These are phyloP conservation scores for Ceratina japonica DNA, from an alignment of 1,140 invertebrate species.

Conservation along the genomic window DNA sequence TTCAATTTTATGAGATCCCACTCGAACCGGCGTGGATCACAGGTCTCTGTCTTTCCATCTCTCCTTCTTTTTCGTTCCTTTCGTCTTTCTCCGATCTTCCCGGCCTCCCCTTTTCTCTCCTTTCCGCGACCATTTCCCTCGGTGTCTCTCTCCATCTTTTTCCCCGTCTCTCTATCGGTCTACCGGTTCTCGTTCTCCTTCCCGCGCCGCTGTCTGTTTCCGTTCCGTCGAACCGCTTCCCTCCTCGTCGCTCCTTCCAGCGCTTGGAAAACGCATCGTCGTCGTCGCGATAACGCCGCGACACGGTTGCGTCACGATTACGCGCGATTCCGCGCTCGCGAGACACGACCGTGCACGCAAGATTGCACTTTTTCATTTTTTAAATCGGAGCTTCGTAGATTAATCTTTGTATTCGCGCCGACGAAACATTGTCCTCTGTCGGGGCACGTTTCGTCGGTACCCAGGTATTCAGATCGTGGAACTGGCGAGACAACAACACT, in stretches of 20 bases:
- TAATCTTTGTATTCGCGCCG: no score
- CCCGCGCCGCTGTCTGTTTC: background rate
- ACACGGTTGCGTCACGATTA: slow-evolving; percentile 2
- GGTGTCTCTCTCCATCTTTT: background rate
- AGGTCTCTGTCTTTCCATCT: slow-evolving; percentile 6
- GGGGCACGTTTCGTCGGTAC: no score
- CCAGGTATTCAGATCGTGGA: slow-evolving; percentile 90
- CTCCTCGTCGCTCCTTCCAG: slow-evolving; percentile 1
- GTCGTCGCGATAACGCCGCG: slow-evolving; percentile 15
- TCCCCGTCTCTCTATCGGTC: no score
- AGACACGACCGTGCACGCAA: background rate
- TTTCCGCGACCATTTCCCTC: background rate
- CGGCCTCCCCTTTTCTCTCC: background rate
- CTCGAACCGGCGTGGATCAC: slow-evolving; percentile 29
- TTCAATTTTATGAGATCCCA: slow-evolving; percentile 52
- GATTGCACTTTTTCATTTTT: no score
- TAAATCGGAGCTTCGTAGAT: no score
- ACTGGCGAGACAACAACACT: slow-evolving; percentile 84
- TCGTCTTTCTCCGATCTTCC: background rate
- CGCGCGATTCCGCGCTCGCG: background rate
- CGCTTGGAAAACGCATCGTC: slow-evolving; percentile 17
- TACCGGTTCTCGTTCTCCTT: background rate
- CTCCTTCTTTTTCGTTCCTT: background rate
- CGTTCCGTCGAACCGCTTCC: background rate
- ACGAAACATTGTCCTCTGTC: no score